phyloP scores from a whole-genome alignment of 2,888 invertebrate genomes.

The Agrochola litura region DNA sequence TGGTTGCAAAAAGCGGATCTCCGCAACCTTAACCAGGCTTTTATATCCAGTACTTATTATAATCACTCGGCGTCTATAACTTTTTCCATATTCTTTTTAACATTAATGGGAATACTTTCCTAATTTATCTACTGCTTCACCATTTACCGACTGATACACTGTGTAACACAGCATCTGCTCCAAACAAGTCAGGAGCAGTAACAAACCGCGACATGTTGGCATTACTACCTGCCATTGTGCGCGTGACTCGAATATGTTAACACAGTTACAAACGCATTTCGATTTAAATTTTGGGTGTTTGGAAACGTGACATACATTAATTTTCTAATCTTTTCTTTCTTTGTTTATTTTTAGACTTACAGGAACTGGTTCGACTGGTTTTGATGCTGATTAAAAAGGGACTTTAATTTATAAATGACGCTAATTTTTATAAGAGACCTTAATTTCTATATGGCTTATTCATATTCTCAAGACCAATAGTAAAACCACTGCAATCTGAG shows the following conservation, averaged over 20 bases:
- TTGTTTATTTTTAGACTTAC: slow-evolving; percentile 11
- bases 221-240: slow-evolving; percentile 58
- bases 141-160: neutral
- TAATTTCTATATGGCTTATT: neutral
- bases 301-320: slow-evolving; percentile 41
- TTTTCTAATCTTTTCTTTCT: slow-evolving; percentile 24
- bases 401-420: neutral
- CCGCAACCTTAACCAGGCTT: neutral
- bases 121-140: slow-evolving; percentile 18
- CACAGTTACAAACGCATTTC: slow-evolving; percentile 47
- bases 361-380: neutral
- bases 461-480: neutral
- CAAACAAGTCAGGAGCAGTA: slow-evolving; percentile 50
- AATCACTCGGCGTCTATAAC: neutral
- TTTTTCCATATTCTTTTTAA: neutral
- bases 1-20: neutral
- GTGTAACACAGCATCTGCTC: slow-evolving; percentile 38
- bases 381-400: neutral
- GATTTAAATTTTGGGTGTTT: slow-evolving; percentile 53
- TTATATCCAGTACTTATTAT: neutral
- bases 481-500: neutral
- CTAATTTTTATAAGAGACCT: neutral
- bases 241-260: slow-evolving; percentile 59
- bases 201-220: slow-evolving; percentile 48
- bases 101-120: slow-evolving; percentile 13